A percentile compares a stretch with the other conserved stretches of the same genome.
Conservation (phyloP, 2,888 invertebrate species). For the Acrobasis repandana region DNA sequence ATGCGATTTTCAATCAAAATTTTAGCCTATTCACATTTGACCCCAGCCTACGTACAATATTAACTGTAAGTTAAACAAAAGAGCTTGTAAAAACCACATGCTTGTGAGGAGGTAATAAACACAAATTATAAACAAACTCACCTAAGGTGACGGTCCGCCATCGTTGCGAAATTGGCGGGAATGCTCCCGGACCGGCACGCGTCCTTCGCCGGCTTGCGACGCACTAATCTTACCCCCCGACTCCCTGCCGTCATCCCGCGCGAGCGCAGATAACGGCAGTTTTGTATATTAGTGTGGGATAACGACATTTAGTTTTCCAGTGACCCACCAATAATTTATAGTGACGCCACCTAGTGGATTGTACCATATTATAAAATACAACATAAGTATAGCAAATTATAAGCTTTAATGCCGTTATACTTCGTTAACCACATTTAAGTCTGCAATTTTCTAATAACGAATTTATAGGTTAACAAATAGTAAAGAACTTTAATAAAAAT, state of each 20-base stretch:
- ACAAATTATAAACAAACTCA: not conserved
- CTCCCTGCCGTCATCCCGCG: not conserved
- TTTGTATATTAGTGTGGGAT: not conserved
- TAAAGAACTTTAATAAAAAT: not conserved
- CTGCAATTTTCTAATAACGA: not conserved
- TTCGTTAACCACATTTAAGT: slow-evolving; percentile 1
- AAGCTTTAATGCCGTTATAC: slow-evolving; percentile 1
- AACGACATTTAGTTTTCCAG: not conserved
- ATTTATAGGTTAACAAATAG: not conserved
- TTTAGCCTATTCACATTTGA: no score
- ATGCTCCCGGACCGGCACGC: not conserved
- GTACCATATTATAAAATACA: not conserved
- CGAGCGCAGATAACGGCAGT: slow-evolving; percentile 1
- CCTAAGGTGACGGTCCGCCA: slow-evolving; percentile 1
- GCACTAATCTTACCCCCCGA: not conserved
- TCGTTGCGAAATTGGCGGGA: slow-evolving; percentile 5
- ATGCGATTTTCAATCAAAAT: no score
- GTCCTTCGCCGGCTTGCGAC: slow-evolving; percentile 6
- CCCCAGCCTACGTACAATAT: no score
- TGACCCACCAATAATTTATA: not conserved
- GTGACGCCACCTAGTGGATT: not conserved
- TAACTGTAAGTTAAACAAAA: no score
- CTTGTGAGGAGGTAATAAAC: not conserved
- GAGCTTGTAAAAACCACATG: no score
- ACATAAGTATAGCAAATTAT: slow-evolving; percentile 1